These are phyloP conservation scores for Hirtodrosophila trivittata DNA, from an alignment of 2,888 invertebrate genomes.

Conservation along the genomic window DNA sequence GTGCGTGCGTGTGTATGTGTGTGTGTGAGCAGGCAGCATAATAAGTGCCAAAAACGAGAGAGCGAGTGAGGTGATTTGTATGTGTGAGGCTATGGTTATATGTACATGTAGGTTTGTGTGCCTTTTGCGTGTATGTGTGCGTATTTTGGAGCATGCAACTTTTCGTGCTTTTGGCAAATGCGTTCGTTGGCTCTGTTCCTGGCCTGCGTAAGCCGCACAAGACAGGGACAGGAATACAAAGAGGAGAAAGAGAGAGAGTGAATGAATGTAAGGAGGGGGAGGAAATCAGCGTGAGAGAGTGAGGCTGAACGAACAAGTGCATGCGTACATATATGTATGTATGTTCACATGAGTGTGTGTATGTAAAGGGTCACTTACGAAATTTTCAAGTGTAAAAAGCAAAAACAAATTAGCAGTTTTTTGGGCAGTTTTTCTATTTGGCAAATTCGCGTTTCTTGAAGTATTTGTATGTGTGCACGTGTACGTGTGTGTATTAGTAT, in stretches of 20 bases:
- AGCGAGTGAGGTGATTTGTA: conserved; percentile 35
- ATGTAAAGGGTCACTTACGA: conserved; percentile 46
- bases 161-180: conserved; percentile 71
- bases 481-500: conserved; percentile 5
- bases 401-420: conserved; percentile 47
- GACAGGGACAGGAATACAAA: conserved; percentile 24
- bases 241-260: conserved; percentile 29
- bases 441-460: not conserved
- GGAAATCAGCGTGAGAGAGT: conserved; percentile 35
- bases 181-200: conserved; percentile 53
- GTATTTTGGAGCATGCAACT: conserved; percentile 71
- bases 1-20: conserved; percentile 23
- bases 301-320: conserved; percentile 63
- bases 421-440: conserved; percentile 4
- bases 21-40: conserved; percentile 43
- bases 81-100: conserved; percentile 18
- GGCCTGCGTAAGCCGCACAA: conserved; percentile 36
- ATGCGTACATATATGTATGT: conserved; percentile 34
- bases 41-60: conserved; percentile 26
- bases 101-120: conserved; percentile 34
- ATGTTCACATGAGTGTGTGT: conserved; percentile 4
- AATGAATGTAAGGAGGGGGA: conserved; percentile 25
- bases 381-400: conserved; percentile 51
- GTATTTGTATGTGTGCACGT: not conserved
- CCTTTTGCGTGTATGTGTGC: conserved; percentile 34